Evolutionary conservation across 2,113 vertebrate species (phyloP).

Genomic region (Larimichthys polyactis): DNA sequence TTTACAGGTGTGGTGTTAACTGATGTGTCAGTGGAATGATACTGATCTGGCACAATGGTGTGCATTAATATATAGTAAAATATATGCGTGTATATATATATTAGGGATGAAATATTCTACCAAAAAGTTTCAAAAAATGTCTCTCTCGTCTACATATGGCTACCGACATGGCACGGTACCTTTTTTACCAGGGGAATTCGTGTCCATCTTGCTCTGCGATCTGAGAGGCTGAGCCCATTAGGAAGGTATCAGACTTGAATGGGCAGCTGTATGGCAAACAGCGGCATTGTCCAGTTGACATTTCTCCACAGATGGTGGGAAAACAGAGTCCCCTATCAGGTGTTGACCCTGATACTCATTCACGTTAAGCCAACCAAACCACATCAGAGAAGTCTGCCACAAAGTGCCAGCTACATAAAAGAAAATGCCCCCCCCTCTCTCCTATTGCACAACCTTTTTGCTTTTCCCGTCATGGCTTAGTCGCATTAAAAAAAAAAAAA

Average conservation of each 20-base stretch:
- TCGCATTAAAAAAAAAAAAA: conserved; percentile 41
- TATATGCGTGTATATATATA: too few relatives aligned
- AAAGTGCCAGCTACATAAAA: conserved; percentile 50
- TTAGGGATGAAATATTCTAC: too few relatives aligned
- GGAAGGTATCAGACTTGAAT: conserved; percentile 61
- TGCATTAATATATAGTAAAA: neutral
- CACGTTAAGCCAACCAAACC: conserved; percentile 56
- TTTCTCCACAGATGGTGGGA: conserved; percentile 65
- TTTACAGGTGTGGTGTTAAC: neutral
- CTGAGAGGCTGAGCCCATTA: conserved; percentile 64
- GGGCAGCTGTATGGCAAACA: conserved; percentile 65
- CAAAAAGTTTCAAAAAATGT: too few relatives aligned
- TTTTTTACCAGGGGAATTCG: conserved; percentile 23
- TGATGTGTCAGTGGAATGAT: neutral
- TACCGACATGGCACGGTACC: neutral
- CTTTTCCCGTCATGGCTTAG: conserved; percentile 57
- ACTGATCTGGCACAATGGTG: neutral
- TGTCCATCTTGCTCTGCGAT: conserved; percentile 49
- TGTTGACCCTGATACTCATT: conserved; percentile 70
- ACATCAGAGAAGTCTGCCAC: conserved; percentile 48
- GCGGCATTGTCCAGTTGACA: conserved; percentile 76
- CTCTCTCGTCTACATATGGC: neutral
- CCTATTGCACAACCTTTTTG: conserved; percentile 53
- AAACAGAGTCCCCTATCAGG: conserved; percentile 62
- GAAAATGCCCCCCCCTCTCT: conserved; percentile 20